A percentile compares a stretch with the other conserved stretches of the same genome.
Evolutionary conservation across 2,113 vertebrate genomes (phyloP).

Genomic region (Nerophis lumbriciformis): DNA sequence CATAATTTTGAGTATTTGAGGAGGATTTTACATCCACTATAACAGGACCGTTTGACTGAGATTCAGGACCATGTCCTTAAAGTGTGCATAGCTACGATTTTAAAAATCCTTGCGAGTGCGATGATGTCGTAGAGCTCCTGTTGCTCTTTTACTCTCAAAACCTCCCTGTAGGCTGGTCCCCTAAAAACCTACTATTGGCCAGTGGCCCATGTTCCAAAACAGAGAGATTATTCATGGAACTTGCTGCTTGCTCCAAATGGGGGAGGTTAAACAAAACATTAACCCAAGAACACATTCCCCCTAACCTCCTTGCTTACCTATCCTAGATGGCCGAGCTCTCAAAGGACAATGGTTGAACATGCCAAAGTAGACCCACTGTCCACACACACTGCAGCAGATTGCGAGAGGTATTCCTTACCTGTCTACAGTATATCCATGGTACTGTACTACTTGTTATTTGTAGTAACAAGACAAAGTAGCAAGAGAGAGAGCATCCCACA

Average conservation of each 20-base stretch:
- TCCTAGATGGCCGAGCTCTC: constrained; percentile 48
- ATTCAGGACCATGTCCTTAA: constrained; percentile 3
- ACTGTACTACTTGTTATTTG: background rate
- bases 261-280: constrained; percentile 44
- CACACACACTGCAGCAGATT: background rate
- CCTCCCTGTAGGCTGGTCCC: constrained; percentile 4
- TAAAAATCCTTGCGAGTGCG: background rate
- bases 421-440: background rate
- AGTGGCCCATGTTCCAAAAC: constrained; percentile 46
- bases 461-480: background rate
- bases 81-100: constrained; percentile 10
- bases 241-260: constrained; percentile 15
- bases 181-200: constrained; percentile 38
- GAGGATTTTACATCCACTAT: background rate
- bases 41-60: background rate
- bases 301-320: constrained; percentile 21
- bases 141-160: constrained; percentile 1
- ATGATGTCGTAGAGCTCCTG: constrained; percentile 7
- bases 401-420: background rate
- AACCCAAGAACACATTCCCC: constrained; percentile 14
- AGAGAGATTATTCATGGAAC: constrained; percentile 42
- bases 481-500: background rate
- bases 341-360: constrained; percentile 2
- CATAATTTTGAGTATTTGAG: background rate
- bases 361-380: constrained; percentile 2